Evolutionary conservation across 2,113 vertebrate genomes (phyloP).

Genomic region (Brachyistius frenatus): DNA sequence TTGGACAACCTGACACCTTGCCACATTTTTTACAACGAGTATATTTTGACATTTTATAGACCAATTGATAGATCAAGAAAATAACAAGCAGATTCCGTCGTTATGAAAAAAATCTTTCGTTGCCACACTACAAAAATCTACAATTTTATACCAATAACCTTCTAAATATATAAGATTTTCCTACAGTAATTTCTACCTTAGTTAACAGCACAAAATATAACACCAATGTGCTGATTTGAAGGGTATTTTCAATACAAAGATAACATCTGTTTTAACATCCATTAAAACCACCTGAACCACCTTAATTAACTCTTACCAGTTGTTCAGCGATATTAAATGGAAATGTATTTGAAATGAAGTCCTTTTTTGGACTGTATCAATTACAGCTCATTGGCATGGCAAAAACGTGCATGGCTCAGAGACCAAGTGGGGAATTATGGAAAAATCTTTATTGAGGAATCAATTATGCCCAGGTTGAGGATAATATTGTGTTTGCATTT

Average conservation of each 20-base stretch:
- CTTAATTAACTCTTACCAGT: constrained; percentile 50
- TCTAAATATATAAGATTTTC: too few relatives aligned
- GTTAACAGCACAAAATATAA: background rate
- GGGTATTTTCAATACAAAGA: background rate
- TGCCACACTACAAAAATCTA: too few relatives aligned
- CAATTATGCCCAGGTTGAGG: constrained; percentile 22
- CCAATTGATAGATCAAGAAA: too few relatives aligned
- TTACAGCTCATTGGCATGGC: constrained; percentile 33
- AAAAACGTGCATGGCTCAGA: constrained; percentile 22
- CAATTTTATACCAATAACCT: too few relatives aligned
- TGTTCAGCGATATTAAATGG: constrained; percentile 50
- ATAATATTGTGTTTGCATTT: constrained; percentile 19
- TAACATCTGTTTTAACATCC: constrained; percentile 14
- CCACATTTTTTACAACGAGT: too few relatives aligned
- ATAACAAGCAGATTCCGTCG: too few relatives aligned
- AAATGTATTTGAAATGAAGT: constrained; percentile 57
- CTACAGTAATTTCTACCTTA: too few relatives aligned
- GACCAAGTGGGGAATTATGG: constrained; percentile 38
- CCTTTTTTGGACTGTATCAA: constrained; percentile 50
- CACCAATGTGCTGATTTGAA: constrained; percentile 11
- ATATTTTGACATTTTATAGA: too few relatives aligned
- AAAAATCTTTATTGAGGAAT: constrained; percentile 43
- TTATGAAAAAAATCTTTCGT: too few relatives aligned
- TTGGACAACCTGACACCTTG: background rate
- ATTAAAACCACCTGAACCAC: constrained; percentile 37